A percentile compares a stretch with the other conserved stretches of the same genome.
These are phyloP conservation scores for Oppia nitens DNA, from an alignment of 1,140 invertebrate species.

Conservation along the genomic window DNA sequence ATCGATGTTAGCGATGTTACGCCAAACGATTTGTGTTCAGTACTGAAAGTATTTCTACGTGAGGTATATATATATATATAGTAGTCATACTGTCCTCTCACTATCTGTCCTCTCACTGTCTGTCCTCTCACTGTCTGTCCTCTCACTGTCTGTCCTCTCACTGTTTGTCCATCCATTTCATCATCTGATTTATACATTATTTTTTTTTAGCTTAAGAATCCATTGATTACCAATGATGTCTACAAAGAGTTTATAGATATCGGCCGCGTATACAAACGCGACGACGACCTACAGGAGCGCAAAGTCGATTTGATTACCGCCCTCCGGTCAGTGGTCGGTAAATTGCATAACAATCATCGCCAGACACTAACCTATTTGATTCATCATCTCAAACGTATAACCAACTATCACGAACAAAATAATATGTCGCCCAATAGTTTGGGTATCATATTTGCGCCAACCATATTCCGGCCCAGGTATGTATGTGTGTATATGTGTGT, in stretches of 20 bases:
- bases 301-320: neutral
- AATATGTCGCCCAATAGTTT: conserved; percentile 14
- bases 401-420: conserved; percentile 8
- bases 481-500: too few relatives aligned
- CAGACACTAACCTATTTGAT: conserved; percentile 9
- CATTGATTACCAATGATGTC: conserved; percentile 12
- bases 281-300: neutral
- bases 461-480: conserved; percentile 15
- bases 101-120: neutral
- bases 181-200: neutral
- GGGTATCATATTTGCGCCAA: conserved; percentile 18
- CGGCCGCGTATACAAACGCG: conserved; percentile 6
- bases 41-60: conserved; percentile 16
- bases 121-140: neutral
- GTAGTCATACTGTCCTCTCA: neutral
- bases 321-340: neutral
- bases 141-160: neutral
- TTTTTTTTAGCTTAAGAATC: conserved; percentile 12
- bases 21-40: conserved; percentile 14
- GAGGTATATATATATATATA: conserved; percentile 7
- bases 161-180: neutral
- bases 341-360: conserved; percentile 5
- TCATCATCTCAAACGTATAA: conserved; percentile 10
- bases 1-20: conserved; percentile 14
- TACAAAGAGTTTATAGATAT: conserved; percentile 13